phyloP scores from a whole-genome alignment of 2,888 invertebrate species.

The Diplolepis rosae region DNA sequence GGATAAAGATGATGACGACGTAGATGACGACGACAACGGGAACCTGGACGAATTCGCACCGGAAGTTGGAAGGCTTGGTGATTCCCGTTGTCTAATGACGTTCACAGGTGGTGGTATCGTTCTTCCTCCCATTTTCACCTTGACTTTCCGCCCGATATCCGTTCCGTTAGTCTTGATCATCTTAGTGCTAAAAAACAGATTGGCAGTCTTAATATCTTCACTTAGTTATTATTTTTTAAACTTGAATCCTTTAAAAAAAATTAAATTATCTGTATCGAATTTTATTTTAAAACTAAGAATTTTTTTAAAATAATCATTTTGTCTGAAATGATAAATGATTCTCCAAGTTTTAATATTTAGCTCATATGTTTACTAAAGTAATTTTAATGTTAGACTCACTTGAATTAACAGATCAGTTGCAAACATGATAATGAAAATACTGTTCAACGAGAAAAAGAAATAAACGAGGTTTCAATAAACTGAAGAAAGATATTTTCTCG shows the following conservation, averaged over 20 bases:
- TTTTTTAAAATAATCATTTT: background rate
- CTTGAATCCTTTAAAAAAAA: too few relatives aligned
- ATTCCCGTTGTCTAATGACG: conserved; percentile 65
- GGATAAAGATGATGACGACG: conserved; percentile 68
- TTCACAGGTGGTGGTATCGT: conserved; percentile 64
- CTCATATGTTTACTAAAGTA: background rate
- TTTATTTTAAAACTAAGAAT: background rate
- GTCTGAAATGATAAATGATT: background rate
- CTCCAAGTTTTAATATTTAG: background rate
- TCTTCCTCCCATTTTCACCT: conserved; percentile 77
- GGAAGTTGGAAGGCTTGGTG: conserved; percentile 65
- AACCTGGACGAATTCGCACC: conserved; percentile 61
- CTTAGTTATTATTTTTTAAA: too few relatives aligned
- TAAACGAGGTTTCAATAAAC: background rate
- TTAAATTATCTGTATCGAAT: too few relatives aligned
- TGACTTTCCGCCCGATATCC: conserved; percentile 91
- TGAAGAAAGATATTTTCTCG: background rate
- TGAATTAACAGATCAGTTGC: background rate
- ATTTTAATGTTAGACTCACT: background rate
- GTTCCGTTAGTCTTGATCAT: conserved; percentile 94
- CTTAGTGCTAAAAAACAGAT: conserved; percentile 85
- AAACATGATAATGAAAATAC: background rate
- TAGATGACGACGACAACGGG: conserved; percentile 58
- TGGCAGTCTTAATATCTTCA: too few relatives aligned
- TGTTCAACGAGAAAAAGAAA: background rate